Percentiles rank a stretch among this genome's conserved stretches.
Evolutionary conservation across 1,140 invertebrate species (phyloP).

Genomic region (Diorhabda elongata): DNA sequence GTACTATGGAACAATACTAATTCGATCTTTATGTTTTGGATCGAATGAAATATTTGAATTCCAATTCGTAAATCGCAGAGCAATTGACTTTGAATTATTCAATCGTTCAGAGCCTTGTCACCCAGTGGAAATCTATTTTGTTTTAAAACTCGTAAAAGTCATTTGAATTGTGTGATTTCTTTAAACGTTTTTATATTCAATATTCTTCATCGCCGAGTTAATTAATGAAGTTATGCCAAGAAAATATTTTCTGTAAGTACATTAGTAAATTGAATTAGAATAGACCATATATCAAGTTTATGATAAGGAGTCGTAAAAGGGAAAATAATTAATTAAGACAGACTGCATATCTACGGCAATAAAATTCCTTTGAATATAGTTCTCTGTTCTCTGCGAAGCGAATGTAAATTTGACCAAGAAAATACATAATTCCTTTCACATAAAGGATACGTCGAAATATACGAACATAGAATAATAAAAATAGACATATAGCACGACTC

Average conservation of each 20-base stretch:
- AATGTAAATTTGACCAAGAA: constrained; percentile 17
- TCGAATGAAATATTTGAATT: too few species aligned
- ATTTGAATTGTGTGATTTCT: too few species aligned
- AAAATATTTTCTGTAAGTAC: neutral
- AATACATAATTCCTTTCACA: constrained; percentile 2
- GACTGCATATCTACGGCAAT: constrained; percentile 3
- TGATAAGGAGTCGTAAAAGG: neutral
- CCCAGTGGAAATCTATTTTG: too few species aligned
- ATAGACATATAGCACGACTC: neutral
- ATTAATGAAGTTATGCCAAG: neutral
- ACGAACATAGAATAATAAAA: neutral
- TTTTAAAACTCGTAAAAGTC: too few species aligned
- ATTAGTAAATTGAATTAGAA: constrained; percentile 3
- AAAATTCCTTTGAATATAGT: constrained; percentile 2
- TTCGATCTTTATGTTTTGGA: too few species aligned
- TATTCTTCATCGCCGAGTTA: neutral
- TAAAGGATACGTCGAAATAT: neutral
- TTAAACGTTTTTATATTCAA: neutral
- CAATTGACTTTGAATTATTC: too few species aligned
- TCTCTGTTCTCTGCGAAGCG: neutral
- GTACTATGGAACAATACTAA: too few species aligned
- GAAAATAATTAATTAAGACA: constrained; percentile 3
- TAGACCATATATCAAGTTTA: constrained; percentile 1
- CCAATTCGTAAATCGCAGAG: too few species aligned
- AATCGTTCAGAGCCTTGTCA: too few species aligned